These are phyloP conservation scores for Neodiprion virginianus DNA, from an alignment of 1,140 invertebrate genomes.

Conservation along the genomic window DNA sequence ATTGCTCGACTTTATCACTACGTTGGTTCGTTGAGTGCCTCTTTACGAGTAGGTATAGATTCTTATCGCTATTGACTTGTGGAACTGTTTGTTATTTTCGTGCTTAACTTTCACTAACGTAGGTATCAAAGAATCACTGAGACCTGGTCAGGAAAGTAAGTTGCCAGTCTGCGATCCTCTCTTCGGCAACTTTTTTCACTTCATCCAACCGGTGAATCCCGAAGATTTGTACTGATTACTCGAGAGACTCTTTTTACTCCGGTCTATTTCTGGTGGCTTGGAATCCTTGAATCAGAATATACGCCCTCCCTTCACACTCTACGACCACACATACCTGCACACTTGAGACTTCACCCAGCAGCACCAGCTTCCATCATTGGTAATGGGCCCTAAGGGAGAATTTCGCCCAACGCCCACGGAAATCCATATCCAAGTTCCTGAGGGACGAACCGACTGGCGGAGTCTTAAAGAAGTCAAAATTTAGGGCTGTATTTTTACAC, in stretches of 20 bases:
- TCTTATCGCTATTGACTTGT: too few species aligned
- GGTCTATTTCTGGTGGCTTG: neutral
- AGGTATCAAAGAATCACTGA: too few species aligned
- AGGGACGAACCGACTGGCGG: neutral
- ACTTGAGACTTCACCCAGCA: neutral
- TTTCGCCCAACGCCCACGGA: neutral
- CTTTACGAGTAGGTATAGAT: too few species aligned
- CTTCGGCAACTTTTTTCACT: too few species aligned
- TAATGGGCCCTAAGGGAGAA: conserved; percentile 8
- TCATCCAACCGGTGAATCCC: neutral
- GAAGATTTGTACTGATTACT: conserved; percentile 4
- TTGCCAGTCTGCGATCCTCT: too few species aligned
- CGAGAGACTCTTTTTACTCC: neutral
- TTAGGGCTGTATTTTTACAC: neutral
- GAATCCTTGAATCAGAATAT: neutral
- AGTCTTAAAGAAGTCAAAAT: conserved; percentile 7
- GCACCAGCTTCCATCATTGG: conserved; percentile 11
- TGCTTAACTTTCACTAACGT: too few species aligned
- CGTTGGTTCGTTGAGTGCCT: too few species aligned
- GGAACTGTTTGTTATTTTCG: too few species aligned
- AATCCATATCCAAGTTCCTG: conserved; percentile 7
- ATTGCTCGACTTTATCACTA: neutral
- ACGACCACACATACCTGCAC: neutral
- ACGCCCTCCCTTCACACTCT: neutral
- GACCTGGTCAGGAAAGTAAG: too few species aligned